phyloP scores from a whole-genome alignment of 2,797 vertebrate genomes.

The Lithobates sylvaticus region DNA sequence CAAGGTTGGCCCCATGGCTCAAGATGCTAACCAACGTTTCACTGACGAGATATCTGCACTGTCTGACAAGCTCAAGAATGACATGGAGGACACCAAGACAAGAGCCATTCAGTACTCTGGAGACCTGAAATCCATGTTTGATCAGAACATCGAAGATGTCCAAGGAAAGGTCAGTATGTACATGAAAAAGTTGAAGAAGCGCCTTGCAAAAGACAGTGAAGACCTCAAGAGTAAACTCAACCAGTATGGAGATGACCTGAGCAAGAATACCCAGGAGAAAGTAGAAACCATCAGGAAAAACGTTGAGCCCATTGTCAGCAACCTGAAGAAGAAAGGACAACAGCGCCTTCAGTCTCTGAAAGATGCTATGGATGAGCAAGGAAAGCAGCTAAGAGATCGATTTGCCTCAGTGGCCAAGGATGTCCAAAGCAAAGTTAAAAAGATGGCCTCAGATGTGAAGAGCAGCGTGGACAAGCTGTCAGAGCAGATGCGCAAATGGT shows the following conservation, averaged over 20 bases:
- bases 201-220: slow-evolving; percentile 78
- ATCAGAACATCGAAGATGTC: slow-evolving; percentile 75
- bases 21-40: slow-evolving; percentile 73
- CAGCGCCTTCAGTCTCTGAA: slow-evolving; percentile 73
- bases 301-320: slow-evolving; percentile 72
- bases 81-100: slow-evolving; percentile 76
- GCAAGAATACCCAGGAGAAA: slow-evolving; percentile 78
- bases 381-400: not conserved
- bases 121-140: slow-evolving; percentile 76
- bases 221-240: slow-evolving; percentile 76
- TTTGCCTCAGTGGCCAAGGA: slow-evolving; percentile 38
- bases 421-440: slow-evolving; percentile 1
- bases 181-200: slow-evolving; percentile 78
- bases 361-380: slow-evolving; percentile 66
- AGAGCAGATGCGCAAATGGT: slow-evolving; percentile 53
- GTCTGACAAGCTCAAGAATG: slow-evolving; percentile 73
- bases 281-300: slow-evolving; percentile 68
- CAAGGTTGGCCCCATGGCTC: slow-evolving; percentile 68
- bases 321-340: slow-evolving; percentile 68
- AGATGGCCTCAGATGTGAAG: slow-evolving; percentile 14
- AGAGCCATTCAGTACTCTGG: slow-evolving; percentile 78
- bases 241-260: slow-evolving; percentile 78
- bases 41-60: slow-evolving; percentile 78
- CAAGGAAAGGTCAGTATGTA: slow-evolving; percentile 72
- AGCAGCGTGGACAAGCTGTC: slow-evolving; percentile 19